Conservation (phyloP, 2,113 vertebrate genomes). For the Laticauda colubrina region DNA sequence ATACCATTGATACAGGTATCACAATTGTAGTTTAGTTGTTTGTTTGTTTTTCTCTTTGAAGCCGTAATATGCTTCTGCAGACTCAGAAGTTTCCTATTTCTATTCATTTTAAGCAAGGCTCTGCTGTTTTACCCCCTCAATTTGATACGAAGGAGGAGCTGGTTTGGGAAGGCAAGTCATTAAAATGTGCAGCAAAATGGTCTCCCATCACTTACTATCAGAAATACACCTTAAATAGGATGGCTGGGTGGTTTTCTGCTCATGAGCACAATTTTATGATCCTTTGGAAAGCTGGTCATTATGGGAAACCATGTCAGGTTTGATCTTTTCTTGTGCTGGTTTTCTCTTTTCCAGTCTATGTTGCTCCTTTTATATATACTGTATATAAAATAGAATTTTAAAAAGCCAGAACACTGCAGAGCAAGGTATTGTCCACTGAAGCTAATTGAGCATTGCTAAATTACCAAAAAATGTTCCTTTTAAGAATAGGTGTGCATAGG, state of each 20-base stretch:
- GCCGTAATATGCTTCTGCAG: constrained; percentile 36
- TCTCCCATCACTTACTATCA: neutral
- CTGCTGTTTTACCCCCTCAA: constrained; percentile 1
- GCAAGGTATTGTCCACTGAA: neutral
- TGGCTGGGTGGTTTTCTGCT: neutral
- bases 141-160: constrained; percentile 26
- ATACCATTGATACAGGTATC: constrained; percentile 58
- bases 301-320: constrained; percentile 4
- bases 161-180: constrained; percentile 5
- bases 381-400: neutral
- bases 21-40: constrained; percentile 57
- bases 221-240: constrained; percentile 4
- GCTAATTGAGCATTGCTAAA: neutral
- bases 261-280: constrained; percentile 13
- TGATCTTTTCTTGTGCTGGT: constrained; percentile 13
- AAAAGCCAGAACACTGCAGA: neutral
- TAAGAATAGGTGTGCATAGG: neutral
- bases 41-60: constrained; percentile 30
- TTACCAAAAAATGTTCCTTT: neutral
- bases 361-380: neutral
- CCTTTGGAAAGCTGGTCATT: constrained; percentile 5
- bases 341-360: neutral
- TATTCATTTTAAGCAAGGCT: constrained; percentile 49
- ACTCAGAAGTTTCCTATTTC: constrained; percentile 46
- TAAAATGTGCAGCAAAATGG: constrained; percentile 1